phyloP scores from a whole-genome alignment of 2,888 invertebrate species.

The Trilocha varians region DNA sequence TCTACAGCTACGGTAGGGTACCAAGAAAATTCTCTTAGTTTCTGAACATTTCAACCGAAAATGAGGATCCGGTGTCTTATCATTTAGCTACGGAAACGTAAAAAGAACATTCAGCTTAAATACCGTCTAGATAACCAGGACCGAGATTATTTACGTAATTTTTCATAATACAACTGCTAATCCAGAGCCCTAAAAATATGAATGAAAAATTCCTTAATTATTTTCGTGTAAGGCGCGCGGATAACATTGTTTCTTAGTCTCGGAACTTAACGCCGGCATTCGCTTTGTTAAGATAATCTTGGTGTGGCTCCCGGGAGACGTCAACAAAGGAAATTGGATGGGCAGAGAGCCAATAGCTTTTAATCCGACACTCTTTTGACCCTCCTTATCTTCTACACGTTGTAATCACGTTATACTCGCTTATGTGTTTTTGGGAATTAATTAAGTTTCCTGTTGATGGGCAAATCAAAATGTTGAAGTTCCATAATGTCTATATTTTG shows the following conservation, averaged over 20 bases:
- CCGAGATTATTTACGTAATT: neutral
- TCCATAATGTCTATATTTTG: too few relatives aligned
- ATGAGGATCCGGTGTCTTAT: too few relatives aligned
- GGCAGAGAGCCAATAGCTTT: constrained; percentile 70
- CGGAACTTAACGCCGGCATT: constrained; percentile 44
- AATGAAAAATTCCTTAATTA: constrained; percentile 11
- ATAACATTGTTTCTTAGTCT: constrained; percentile 51
- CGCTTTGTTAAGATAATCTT: constrained; percentile 70
- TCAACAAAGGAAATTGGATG: constrained; percentile 73
- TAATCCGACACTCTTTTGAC: constrained; percentile 65
- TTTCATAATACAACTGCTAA: neutral
- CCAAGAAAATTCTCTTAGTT: too few relatives aligned
- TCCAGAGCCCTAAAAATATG: constrained; percentile 18
- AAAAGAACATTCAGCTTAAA: neutral
- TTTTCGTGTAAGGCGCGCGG: constrained; percentile 31
- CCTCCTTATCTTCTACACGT: constrained; percentile 55
- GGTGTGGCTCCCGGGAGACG: constrained; percentile 55
- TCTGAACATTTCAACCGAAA: too few relatives aligned
- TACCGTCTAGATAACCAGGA: neutral
- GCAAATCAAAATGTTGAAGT: too few relatives aligned
- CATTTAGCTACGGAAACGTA: constrained; percentile 6
- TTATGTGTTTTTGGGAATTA: constrained; percentile 19
- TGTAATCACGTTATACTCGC: constrained; percentile 51
- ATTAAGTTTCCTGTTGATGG: too few relatives aligned
- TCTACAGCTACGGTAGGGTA: too few relatives aligned